Evolutionary conservation across 2,797 vertebrate species (phyloP).

Genomic region (Sebastiscus tertius): DNA sequence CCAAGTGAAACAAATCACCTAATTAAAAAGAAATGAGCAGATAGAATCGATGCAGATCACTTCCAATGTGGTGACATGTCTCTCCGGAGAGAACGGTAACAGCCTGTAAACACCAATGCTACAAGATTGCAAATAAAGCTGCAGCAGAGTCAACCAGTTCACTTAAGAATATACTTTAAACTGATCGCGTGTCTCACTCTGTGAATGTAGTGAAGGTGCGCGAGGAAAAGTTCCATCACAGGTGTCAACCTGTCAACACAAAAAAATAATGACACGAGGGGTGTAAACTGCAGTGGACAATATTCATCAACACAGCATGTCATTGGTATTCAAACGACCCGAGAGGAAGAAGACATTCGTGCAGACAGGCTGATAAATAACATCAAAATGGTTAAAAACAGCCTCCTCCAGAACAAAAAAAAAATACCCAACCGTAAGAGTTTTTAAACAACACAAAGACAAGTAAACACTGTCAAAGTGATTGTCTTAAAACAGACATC

Average conservation of each 20-base stretch:
- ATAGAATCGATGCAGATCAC: slow-evolving; percentile 77
- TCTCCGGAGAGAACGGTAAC: slow-evolving; percentile 64
- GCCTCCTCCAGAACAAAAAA: slow-evolving; percentile 39
- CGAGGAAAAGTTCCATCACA: slow-evolving; percentile 39
- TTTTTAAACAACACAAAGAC: slow-evolving; percentile 33
- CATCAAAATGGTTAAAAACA: slow-evolving; percentile 55
- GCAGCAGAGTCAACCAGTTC: slow-evolving; percentile 14
- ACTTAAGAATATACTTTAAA: slow-evolving; percentile 19
- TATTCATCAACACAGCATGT: slow-evolving; percentile 58
- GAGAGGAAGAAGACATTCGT: slow-evolving; percentile 42
- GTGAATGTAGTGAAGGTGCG: background rate
- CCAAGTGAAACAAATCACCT: slow-evolving; percentile 80
- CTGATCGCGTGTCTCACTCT: background rate
- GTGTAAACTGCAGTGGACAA: slow-evolving; percentile 54
- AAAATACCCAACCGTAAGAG: slow-evolving; percentile 17
- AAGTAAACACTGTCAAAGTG: slow-evolving; percentile 35
- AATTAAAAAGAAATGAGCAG: slow-evolving; percentile 82
- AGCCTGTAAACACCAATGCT: slow-evolving; percentile 58
- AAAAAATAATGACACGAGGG: slow-evolving; percentile 48
- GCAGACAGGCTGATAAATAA: slow-evolving; percentile 57
- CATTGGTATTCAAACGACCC: slow-evolving; percentile 60
- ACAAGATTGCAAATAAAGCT: slow-evolving; percentile 38
- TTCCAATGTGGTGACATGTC: slow-evolving; percentile 70
- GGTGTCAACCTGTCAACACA: slow-evolving; percentile 53
- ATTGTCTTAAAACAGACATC: slow-evolving; percentile 30